Evolutionary conservation across 2,888 invertebrate genomes (phyloP).

Genomic region (Anthrax anthrax): DNA sequence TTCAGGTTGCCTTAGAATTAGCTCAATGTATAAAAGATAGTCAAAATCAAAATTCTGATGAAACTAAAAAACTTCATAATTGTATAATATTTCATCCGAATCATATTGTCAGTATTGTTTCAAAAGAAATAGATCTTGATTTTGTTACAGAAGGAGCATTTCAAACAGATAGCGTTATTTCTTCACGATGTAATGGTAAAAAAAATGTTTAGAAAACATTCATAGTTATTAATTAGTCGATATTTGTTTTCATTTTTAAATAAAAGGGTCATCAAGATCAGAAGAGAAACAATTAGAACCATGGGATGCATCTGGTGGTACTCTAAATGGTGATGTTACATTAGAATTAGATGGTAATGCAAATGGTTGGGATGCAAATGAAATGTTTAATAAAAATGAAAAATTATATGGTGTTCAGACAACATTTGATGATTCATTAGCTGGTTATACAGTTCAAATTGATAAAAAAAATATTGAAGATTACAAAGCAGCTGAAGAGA

Average conservation of each 20-base stretch:
- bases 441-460: slow-evolving; percentile 83
- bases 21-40: slow-evolving; percentile 49
- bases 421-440: slow-evolving; percentile 78
- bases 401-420: slow-evolving; percentile 82
- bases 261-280: slow-evolving; percentile 22
- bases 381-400: slow-evolving; percentile 93
- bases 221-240: background rate
- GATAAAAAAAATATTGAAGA: slow-evolving; percentile 77
- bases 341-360: slow-evolving; percentile 58
- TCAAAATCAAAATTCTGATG: slow-evolving; percentile 24
- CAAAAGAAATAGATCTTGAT: slow-evolving; percentile 74
- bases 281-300: slow-evolving; percentile 66
- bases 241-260: background rate
- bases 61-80: slow-evolving; percentile 25
- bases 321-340: slow-evolving; percentile 42
- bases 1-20: slow-evolving; percentile 63
- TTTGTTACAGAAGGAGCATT: slow-evolving; percentile 80
- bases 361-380: slow-evolving; percentile 93
- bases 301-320: slow-evolving; percentile 56
- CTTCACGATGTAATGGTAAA: slow-evolving; percentile 65
- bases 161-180: slow-evolving; percentile 80
- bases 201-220: background rate
- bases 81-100: slow-evolving; percentile 56
- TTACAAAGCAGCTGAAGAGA: slow-evolving; percentile 47
- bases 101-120: slow-evolving; percentile 71